phyloP scores from a whole-genome alignment of 2,113 vertebrate genomes.

The Galeopterus variegatus region DNA sequence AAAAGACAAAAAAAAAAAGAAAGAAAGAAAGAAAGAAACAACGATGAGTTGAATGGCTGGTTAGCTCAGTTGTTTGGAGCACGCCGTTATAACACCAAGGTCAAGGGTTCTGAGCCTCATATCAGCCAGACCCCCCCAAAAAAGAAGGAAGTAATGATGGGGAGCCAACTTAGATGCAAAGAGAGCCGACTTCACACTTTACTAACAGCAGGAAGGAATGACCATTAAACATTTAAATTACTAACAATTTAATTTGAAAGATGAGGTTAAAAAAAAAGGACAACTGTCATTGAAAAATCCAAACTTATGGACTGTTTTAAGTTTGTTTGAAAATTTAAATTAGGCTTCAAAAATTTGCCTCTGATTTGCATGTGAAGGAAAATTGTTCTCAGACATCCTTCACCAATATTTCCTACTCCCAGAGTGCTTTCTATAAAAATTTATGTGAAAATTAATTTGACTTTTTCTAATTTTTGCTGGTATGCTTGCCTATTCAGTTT shows the following conservation, averaged over 20 bases:
- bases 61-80: too few species aligned
- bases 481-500: slow-evolving; percentile 7
- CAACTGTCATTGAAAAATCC: neutral
- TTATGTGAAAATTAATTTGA: slow-evolving; percentile 64
- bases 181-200: neutral
- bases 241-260: slow-evolving; percentile 40
- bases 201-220: neutral
- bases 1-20: too few species aligned
- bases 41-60: too few species aligned
- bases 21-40: too few species aligned
- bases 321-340: slow-evolving; percentile 47
- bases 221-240: neutral
- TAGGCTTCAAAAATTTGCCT: slow-evolving; percentile 47
- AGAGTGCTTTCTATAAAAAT: slow-evolving; percentile 63
- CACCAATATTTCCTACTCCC: neutral
- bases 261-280: neutral
- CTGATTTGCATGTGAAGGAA: slow-evolving; percentile 56
- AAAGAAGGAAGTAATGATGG: neutral
- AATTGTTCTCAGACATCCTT: slow-evolving; percentile 32
- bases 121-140: too few species aligned
- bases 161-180: neutral
- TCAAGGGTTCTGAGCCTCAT: too few species aligned
- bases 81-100: too few species aligned
- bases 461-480: slow-evolving; percentile 60
- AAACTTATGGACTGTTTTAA: neutral